Conservation (phyloP, 92 coral and sea anemone genomes). For the Porites rus region DNA sequence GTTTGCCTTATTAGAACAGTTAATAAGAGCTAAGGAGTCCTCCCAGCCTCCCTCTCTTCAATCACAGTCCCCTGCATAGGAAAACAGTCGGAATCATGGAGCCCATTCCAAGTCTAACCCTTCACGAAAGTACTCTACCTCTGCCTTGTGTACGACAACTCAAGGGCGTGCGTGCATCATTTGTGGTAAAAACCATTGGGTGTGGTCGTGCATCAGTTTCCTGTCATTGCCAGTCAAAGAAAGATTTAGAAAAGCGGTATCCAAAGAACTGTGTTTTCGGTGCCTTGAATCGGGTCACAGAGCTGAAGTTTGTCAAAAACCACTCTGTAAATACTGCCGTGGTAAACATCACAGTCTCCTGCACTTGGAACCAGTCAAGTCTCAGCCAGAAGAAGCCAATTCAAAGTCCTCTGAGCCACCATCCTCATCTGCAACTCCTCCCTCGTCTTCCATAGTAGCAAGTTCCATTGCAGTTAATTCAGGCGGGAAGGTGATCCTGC, state of each 20-base stretch:
- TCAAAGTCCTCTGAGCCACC: neutral
- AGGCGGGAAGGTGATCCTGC: constrained; percentile 27
- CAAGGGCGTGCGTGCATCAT: neutral
- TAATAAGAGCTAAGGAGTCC: neutral
- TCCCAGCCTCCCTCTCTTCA: neutral
- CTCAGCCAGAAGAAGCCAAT: neutral
- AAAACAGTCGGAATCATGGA: neutral
- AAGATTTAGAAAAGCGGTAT: neutral
- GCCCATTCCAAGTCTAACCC: neutral
- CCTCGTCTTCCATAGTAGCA: neutral
- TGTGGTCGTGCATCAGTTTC: constrained; percentile 19
- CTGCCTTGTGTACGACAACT: neutral
- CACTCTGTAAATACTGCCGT: neutral
- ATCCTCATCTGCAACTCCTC: neutral
- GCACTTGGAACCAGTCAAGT: neutral
- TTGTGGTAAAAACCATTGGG: constrained; percentile 12
- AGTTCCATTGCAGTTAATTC: neutral
- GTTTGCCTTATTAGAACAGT: neutral
- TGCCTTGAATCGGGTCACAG: constrained; percentile 1
- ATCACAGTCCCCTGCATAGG: neutral
- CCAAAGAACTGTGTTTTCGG: neutral
- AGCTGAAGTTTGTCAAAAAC: neutral
- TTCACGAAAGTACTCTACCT: neutral
- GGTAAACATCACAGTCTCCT: constrained; percentile 10
- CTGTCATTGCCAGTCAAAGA: constrained; percentile 11